Base-by-base conservation (phyloP, 2,113 vertebrate species). In the Alexandromys fortis region DNA sequence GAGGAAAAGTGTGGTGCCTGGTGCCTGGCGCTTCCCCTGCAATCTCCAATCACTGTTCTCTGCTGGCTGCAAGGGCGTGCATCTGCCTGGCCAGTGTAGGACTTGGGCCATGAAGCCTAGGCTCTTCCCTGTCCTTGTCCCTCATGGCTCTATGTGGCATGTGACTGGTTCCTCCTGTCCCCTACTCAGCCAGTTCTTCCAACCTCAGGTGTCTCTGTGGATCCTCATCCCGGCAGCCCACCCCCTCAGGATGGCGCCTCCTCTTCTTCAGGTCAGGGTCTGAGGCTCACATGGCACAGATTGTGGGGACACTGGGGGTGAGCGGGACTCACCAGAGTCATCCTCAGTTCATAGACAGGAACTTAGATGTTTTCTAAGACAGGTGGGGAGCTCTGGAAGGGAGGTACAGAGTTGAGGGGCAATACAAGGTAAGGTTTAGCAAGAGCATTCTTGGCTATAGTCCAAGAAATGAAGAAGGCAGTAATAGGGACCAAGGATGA, bases 301-400 rank as follows among this genome's bases (percentile, higher is more conserved):
- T n/a, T 35, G 3, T 30, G 26, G 22, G 16, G 45, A 21, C 0
- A 24, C 13, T 11, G 67, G 33, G 3, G 42, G 2, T 30, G 2
- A 9, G 58, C 8, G 30, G 61, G 5, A 17, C 0, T 7, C 45
- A 33, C n/a, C 16, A 11, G 0, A 0, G 1, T 47, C 19, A 47
- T 22, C 30, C 16, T 19, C 47, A 78, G 88, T 33, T 68, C 49
- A 0, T 1, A 13, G 78, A 24, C 16, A n/a, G 79, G 49, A 35
- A 35, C 76, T 14, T 79, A 75, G 76, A 45, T 42, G 1, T 55
- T 85, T 67, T 49, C 68, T 1, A 7, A 68, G 22, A 30, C 33
- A 38, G 8, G 11, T 30, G 16, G 33, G 22, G 52, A 28, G n/a
- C 35, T 47, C 3, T 28, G 89, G 82, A 47, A 35, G 63, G 82